Evolutionary conservation across 2,797 vertebrate genomes (phyloP), one percentile per base, ranked within the genome.

Genomic region (Petrocephalus sullivani): DNA sequence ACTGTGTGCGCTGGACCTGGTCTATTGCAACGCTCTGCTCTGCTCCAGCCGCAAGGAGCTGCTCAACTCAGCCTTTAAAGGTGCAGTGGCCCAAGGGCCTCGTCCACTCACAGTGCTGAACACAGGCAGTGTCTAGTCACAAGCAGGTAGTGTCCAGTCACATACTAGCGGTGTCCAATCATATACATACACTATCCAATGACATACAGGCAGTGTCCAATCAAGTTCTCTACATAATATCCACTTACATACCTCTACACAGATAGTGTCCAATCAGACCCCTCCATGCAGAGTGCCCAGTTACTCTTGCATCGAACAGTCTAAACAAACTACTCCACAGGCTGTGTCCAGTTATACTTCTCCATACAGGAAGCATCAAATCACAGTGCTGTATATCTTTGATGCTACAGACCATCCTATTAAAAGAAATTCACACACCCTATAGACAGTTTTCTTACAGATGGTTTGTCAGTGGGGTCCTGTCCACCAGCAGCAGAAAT

Each of bases 1-100:
- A 90, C 92, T 99, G 0, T 98, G 98, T 86, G 96, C 97, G 21
- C 94, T 99, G 91, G 98, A 99, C 92, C 95, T 99, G 0, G 96
- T 98, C 53, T 97, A 97, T 93, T 97, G 96, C 92, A 98, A 97
- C 90, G 96, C 98, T 51, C 94, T 99, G 71, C 95, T 98, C 1
- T 97, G 97, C 89, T 96, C 97, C 9, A 96, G 96, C 91, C 96
- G 97, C 33, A 98, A 96, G 89, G 98, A 98, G 6, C 96, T 99
- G 88, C 95, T 99, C 89, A 98, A 98, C 92, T 96, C 96, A 0
- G 90, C 90, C 90, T 99, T 99, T 91, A 96, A 94, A 95, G 98
- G 98, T 99, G 93, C 2, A 51, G 61, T 19, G 23, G 51, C 51
- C 53, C 8, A 23, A 54, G 41, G 41, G 61, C 33, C 4, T 2